Evolutionary conservation across 1,140 invertebrate species (phyloP).

Genomic region (Drosophila micromelanica): DNA sequence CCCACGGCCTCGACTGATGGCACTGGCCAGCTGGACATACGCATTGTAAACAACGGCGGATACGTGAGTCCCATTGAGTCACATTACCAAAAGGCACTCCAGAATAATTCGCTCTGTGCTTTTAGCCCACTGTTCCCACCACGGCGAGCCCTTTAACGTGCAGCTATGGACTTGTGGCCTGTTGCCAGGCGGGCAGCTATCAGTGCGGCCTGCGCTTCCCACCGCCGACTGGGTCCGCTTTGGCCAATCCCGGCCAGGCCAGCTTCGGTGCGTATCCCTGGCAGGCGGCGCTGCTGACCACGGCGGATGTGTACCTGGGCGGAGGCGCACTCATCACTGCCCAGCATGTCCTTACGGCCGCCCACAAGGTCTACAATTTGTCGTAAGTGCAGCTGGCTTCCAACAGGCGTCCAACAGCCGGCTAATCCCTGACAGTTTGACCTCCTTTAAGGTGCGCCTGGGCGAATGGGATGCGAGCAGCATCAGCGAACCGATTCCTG

Average conservation of each 20-base stretch:
- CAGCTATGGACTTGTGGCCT: constrained; percentile 64
- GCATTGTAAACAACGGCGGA: constrained; percentile 86
- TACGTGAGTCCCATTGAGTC: constrained; percentile 51
- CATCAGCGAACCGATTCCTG: constrained; percentile 87
- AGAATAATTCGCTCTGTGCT: background rate
- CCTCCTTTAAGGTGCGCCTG: constrained; percentile 86
- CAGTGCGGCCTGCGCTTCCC: constrained; percentile 74
- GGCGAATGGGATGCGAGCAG: constrained; percentile 89
- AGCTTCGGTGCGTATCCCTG: constrained; percentile 79
- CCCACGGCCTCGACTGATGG: constrained; percentile 78
- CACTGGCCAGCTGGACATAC: constrained; percentile 86
- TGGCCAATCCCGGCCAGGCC: constrained; percentile 66
- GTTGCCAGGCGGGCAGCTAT: constrained; percentile 75
- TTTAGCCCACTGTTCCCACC: constrained; percentile 38
- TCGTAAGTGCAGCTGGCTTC: constrained; percentile 85
- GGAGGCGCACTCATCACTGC: constrained; percentile 88
- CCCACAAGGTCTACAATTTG: constrained; percentile 87
- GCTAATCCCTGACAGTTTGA: constrained; percentile 44
- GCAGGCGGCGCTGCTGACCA: constrained; percentile 85
- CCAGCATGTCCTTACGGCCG: constrained; percentile 88
- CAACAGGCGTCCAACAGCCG: background rate
- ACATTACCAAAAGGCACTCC: background rate
- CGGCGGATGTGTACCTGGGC: constrained; percentile 87
- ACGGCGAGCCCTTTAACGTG: constrained; percentile 52
- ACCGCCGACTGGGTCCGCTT: constrained; percentile 59